Evolutionary conservation across 2,797 vertebrate species (phyloP), one percentile per base, ranked within the genome.

Genomic region (Centropyge bicolor): DNA sequence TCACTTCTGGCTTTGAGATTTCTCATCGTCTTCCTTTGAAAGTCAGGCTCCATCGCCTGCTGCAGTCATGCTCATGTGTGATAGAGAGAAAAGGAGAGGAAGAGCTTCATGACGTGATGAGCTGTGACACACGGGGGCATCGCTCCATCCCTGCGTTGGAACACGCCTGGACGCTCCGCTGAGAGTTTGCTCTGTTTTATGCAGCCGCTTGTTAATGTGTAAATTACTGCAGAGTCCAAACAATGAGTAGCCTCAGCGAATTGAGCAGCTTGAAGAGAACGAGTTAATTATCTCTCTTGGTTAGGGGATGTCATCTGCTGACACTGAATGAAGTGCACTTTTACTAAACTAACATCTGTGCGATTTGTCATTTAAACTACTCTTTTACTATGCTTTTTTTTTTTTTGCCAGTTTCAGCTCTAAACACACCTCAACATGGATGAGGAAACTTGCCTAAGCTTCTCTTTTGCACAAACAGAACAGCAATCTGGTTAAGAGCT

Each of bases 51-150:
- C 51, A 31, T 77, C 41, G 57, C 54, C 72, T 83, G 69, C 41
- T 74, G 51, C 9, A 24, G 41, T 55, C 64, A n/a, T 66, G 59
- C 46, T 41, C 67, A 45, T 74, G 73, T 73, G 36, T 69, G 38
- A 48, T 41, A 4, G 63, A 24, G 27, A 65, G 22, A 31, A 20
- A 59, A 63, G 3, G 27, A 59, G 63, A 67, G 70, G 48, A 19
- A 38, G 64, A 46, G 65, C 48, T 85, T 78, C 74, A 78, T 52
- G 56, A 94, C 84, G 78, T 90, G 89, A 94, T 94, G 89, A 85
- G 86, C 79, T 81, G 84, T 92, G 92, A 94, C 94, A 91, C 51
- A 67, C 49, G 10, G 73, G 73, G 85, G 85, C 83, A 84, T 65
- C 51, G 48, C 71, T 88, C 78, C 52, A 84, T 88, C 78, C 63